Percentiles rank a stretch among this genome's conserved stretches.
Conservation (phyloP, 2,888 invertebrate genomes). For the Electrophaes corylata region DNA sequence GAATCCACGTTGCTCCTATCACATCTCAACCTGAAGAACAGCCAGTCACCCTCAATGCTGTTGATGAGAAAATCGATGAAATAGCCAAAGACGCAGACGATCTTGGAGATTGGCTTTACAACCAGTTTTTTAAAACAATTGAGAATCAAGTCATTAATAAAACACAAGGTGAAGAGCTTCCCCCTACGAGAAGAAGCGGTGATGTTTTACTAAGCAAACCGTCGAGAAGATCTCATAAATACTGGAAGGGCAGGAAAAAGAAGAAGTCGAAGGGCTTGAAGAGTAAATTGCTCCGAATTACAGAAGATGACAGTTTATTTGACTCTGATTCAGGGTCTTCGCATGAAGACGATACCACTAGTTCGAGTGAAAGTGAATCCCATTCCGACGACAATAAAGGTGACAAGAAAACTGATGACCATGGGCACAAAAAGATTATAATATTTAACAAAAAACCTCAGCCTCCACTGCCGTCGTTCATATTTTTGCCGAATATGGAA, state of each 20-base stretch:
- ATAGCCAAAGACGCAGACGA: slow-evolving; percentile 66
- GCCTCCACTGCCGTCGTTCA: slow-evolving; percentile 71
- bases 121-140: slow-evolving; percentile 77
- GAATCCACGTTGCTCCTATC: slow-evolving; percentile 33
- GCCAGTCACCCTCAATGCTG: slow-evolving; percentile 40
- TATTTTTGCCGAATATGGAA: slow-evolving; percentile 71
- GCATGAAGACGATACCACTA: slow-evolving; percentile 42
- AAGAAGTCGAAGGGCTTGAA: slow-evolving; percentile 52
- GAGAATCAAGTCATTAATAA: slow-evolving; percentile 74
- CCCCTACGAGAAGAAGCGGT: slow-evolving; percentile 60
- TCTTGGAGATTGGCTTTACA: slow-evolving; percentile 76
- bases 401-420: slow-evolving; percentile 46
- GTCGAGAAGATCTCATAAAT: slow-evolving; percentile 48
- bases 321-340: slow-evolving; percentile 51
- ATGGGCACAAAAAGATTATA: slow-evolving; percentile 69
- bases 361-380: slow-evolving; percentile 36
- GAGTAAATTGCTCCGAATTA: slow-evolving; percentile 64
- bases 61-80: slow-evolving; percentile 56
- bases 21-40: slow-evolving; percentile 36
- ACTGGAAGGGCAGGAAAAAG: slow-evolving; percentile 41
- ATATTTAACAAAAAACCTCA: slow-evolving; percentile 68
- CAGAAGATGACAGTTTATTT: slow-evolving; percentile 72
- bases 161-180: slow-evolving; percentile 50
- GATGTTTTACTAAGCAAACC: slow-evolving; percentile 34
- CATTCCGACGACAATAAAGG: slow-evolving; percentile 33